Evolutionary conservation across 1,140 invertebrate species (phyloP).

Genomic region (Aphaenogaster rudis): DNA sequence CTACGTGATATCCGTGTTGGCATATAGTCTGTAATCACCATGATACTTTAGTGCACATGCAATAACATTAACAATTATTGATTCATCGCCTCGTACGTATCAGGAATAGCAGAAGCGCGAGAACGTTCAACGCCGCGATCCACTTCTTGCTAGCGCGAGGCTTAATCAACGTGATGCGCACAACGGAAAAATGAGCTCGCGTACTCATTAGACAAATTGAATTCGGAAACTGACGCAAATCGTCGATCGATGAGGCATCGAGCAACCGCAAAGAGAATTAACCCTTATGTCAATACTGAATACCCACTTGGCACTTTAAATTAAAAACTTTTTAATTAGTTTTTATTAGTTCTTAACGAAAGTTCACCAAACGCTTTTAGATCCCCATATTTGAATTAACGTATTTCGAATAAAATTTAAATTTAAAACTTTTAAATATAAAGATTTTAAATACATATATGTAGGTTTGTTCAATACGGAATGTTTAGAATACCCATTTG

Average conservation of each 20-base stretch:
- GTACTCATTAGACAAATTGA: slow-evolving; percentile 52
- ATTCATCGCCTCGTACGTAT: not conserved
- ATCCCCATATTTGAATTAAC: not conserved
- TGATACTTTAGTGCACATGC: not conserved
- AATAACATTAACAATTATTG: slow-evolving; percentile 33
- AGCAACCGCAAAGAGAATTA: slow-evolving; percentile 10
- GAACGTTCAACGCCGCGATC: not conserved
- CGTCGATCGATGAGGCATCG: slow-evolving; percentile 23
- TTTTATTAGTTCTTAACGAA: not conserved
- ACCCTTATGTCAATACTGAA: not conserved
- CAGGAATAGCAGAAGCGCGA: not conserved
- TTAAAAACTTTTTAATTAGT: not conserved
- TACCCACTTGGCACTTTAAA: not conserved
- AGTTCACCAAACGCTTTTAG: too few relatives aligned
- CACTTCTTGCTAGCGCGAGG: not conserved
- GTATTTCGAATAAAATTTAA: not conserved
- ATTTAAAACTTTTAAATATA: slow-evolving; percentile 5
- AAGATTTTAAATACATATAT: not conserved
- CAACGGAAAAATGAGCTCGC: slow-evolving; percentile 12
- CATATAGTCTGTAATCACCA: not conserved
- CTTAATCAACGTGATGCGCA: slow-evolving; percentile 44
- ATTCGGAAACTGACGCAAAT: slow-evolving; percentile 36
- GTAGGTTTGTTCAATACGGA: too few relatives aligned
- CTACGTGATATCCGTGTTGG: not conserved
- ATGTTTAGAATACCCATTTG: too few relatives aligned